Evolutionary conservation across 2,888 invertebrate genomes (phyloP).

Genomic region (Neuroscelio doddi): DNA sequence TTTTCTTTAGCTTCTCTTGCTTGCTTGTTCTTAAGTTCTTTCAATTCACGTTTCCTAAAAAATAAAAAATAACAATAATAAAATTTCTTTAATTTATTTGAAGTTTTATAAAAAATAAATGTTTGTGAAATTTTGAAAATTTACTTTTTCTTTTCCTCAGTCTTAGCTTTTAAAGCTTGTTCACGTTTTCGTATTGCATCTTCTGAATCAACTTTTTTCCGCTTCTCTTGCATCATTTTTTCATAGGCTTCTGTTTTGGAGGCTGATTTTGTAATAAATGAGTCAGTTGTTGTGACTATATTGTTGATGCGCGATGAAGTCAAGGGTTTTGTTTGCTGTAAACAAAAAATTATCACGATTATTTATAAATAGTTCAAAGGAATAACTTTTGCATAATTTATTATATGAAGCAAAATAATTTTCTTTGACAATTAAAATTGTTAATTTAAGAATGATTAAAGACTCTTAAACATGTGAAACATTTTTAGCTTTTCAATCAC

Average conservation of each 20-base stretch:
- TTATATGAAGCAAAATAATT: neutral
- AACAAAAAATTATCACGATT: conserved; percentile 8
- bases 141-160: conserved; percentile 76
- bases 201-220: conserved; percentile 67
- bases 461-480: too few relatives aligned
- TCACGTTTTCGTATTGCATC: conserved; percentile 77
- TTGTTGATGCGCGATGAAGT: conserved; percentile 64
- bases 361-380: neutral
- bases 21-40: conserved; percentile 75
- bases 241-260: conserved; percentile 58
- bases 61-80: conserved; percentile 5
- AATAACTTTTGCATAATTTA: conserved; percentile 1
- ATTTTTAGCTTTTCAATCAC: too few relatives aligned
- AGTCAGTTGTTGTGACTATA: conserved; percentile 60
- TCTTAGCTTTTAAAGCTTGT: conserved; percentile 75
- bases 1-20: conserved; percentile 73
- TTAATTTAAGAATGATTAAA: too few relatives aligned
- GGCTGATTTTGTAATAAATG: conserved; percentile 58
- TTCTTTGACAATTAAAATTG: neutral
- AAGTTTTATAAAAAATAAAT: conserved; percentile 13
- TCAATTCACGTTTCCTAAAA: conserved; percentile 73
- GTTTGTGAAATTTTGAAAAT: too few relatives aligned
- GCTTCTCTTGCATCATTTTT: conserved; percentile 65
- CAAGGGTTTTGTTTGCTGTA: conserved; percentile 61
- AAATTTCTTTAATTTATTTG: conserved; percentile 6